phyloP scores from a whole-genome alignment of 92 coral and sea anemone genomes.

The Isaurus tuberculatus region DNA sequence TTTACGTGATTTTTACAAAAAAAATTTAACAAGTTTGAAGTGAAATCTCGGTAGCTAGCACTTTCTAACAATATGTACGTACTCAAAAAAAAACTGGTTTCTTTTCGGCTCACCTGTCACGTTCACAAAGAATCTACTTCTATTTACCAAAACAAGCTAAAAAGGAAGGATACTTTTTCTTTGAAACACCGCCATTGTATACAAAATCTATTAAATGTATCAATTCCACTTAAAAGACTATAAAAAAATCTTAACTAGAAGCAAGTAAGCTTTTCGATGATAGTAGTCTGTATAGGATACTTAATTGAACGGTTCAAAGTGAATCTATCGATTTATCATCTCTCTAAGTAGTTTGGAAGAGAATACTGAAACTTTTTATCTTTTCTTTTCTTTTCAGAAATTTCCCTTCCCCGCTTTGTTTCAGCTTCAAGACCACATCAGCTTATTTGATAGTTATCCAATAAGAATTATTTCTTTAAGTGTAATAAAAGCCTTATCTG shows the following conservation, averaged over 20 bases:
- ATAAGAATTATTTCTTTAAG: neutral
- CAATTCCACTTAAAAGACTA: no score
- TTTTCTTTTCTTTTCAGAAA: no score
- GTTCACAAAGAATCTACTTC: constrained; percentile 16
- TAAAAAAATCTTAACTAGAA: no score
- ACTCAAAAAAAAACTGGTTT: neutral
- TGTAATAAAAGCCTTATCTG: constrained; percentile 12
- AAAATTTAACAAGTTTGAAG: neutral
- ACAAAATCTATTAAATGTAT: no score
- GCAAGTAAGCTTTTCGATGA: no score
- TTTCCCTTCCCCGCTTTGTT: neutral
- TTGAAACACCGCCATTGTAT: neutral
- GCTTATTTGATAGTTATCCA: neutral
- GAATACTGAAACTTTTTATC: neutral
- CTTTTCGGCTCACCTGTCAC: constrained; percentile 1
- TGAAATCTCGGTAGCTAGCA: neutral
- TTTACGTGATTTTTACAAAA: constrained; percentile 1
- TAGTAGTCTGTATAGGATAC: no score
- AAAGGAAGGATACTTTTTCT: neutral
- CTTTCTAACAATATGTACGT: neutral
- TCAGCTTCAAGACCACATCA: neutral
- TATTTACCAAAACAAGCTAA: neutral
- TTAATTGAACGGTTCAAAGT: no score
- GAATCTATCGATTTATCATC: no score
- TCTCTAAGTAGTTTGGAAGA: no score